These are phyloP conservation scores for Nymphalis urticae DNA, from an alignment of 2,888 invertebrate species.

Conservation along the genomic window DNA sequence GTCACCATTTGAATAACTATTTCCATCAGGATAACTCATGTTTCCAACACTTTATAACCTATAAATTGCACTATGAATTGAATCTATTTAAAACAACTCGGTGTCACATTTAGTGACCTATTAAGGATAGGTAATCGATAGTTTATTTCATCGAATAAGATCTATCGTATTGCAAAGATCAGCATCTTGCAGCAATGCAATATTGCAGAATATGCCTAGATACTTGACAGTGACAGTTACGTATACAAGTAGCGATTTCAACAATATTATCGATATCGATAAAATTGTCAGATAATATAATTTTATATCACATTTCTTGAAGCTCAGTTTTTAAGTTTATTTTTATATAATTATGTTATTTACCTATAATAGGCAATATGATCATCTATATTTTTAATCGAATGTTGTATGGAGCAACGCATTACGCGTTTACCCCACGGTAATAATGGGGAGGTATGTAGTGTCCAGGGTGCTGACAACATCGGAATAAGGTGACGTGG, in stretches of 20 bases:
- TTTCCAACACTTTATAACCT: constrained; percentile 46
- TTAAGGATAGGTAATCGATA: constrained; percentile 12
- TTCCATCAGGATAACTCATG: constrained; percentile 67
- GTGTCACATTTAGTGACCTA: constrained; percentile 12
- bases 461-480: no score
- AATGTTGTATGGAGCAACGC: no score
- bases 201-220: constrained; percentile 16
- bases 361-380: no score
- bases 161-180: constrained; percentile 28
- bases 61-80: constrained; percentile 8
- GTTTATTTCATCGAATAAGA: constrained; percentile 16
- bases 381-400: no score
- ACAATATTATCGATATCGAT: constrained; percentile 6
- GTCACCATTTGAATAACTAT: constrained; percentile 51
- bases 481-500: no score
- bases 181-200: constrained; percentile 25
- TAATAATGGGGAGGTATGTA: no score
- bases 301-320: no score
- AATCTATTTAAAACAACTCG: neutral
- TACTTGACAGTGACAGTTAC: constrained; percentile 13
- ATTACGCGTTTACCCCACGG: no score
- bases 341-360: no score
- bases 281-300: no score
- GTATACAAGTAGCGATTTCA: neutral
- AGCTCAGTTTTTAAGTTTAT: no score